These are phyloP conservation scores for Diplodus sargus DNA, from an alignment of 2,797 vertebrate species.

Conservation along the genomic window DNA sequence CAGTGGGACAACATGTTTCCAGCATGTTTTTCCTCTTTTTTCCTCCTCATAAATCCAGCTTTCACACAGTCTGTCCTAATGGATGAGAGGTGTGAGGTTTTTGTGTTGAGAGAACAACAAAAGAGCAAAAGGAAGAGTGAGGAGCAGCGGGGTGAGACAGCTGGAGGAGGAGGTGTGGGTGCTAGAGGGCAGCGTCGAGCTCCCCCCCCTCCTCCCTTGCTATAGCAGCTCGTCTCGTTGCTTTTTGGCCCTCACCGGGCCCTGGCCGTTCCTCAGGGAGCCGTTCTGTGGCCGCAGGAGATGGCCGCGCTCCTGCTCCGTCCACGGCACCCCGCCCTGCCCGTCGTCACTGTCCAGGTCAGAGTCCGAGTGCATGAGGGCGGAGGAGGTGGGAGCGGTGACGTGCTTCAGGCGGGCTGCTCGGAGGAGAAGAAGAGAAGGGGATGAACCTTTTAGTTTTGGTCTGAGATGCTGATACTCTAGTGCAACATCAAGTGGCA, in stretches of 20 bases:
- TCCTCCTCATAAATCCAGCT: constrained; percentile 21
- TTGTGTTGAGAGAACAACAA: constrained; percentile 40
- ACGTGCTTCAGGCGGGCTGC: constrained; percentile 89
- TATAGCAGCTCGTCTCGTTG: constrained; percentile 94
- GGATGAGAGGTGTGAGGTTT: constrained; percentile 63
- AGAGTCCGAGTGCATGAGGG: constrained; percentile 97
- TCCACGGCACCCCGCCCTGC: constrained; percentile 90
- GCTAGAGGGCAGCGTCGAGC: constrained; percentile 36
- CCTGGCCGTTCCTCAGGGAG: constrained; percentile 93
- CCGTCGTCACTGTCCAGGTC: constrained; percentile 97
- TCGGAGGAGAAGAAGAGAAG: not conserved
- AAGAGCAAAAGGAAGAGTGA: constrained; percentile 41
- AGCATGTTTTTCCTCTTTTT: constrained; percentile 52
- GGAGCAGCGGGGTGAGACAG: constrained; percentile 20
- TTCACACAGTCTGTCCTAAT: constrained; percentile 37
- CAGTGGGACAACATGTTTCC: constrained; percentile 58
- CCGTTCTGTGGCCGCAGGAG: constrained; percentile 94
- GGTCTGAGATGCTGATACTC: no score
- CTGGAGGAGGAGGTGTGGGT: constrained; percentile 14
- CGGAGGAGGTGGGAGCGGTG: constrained; percentile 89
- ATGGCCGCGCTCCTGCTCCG: constrained; percentile 93
- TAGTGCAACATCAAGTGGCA: no score
- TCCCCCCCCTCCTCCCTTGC: constrained; percentile 63
- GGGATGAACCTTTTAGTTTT: no score
- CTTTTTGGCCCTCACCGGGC: constrained; percentile 87